Evolutionary conservation across 2,888 invertebrate species (phyloP).

Genomic region (Philonicus albiceps): DNA sequence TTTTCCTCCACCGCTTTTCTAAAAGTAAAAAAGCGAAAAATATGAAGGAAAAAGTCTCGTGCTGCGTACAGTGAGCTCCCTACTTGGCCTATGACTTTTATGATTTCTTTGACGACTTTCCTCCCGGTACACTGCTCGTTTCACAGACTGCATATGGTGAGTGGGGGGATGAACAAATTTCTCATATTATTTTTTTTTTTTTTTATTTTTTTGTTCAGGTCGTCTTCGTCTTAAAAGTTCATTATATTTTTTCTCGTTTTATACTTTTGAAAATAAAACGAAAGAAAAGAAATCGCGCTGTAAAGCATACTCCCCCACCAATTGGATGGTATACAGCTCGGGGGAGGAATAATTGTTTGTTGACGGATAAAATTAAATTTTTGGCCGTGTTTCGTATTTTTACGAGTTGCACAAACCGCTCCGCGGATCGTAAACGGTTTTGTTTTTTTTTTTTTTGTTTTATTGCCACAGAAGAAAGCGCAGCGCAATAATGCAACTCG

Average conservation of each 20-base stretch:
- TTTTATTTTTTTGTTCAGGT: not conserved
- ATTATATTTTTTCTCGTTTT: not conserved
- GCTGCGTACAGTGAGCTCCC: not conserved
- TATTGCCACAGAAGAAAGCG: not conserved
- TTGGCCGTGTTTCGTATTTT: not conserved
- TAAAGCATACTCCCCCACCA: not conserved
- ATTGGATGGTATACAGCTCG: not conserved
- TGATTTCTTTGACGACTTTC: conserved; percentile 8
- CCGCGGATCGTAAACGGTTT: not conserved
- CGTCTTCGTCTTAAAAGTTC: not conserved
- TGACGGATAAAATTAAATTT: conserved; percentile 16
- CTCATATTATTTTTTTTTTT: not conserved
- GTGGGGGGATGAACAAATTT: not conserved
- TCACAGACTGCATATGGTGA: not conserved
- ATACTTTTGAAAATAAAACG: not conserved
- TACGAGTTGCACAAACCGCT: not conserved
- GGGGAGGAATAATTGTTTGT: not conserved
- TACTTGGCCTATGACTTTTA: conserved; percentile 4
- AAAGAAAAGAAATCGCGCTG: not conserved
- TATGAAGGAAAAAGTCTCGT: not conserved
- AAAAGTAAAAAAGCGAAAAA: not conserved
- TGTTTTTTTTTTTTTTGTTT: too few relatives aligned
- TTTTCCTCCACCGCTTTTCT: not conserved
- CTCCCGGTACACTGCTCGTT: not conserved
- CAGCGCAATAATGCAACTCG: not conserved